Evolutionary conservation across 2,113 vertebrate species (phyloP).

Genomic region (Catharus minimus): DNA sequence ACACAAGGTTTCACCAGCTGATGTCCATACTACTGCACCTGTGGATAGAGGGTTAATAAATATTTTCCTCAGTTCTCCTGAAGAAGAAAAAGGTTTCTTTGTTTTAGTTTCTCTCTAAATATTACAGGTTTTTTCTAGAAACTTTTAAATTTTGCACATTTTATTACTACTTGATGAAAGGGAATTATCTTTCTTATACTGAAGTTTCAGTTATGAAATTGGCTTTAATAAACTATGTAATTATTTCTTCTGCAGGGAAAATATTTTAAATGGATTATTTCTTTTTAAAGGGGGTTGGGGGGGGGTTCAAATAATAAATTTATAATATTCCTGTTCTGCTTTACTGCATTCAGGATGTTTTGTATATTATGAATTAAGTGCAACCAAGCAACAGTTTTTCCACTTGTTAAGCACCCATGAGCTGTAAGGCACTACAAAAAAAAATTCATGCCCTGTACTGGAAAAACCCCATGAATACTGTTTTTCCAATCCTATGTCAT

Average conservation of each 20-base stretch:
- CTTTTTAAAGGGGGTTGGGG: background rate
- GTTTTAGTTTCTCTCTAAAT: background rate
- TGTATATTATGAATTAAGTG: constrained; percentile 15
- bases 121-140: background rate
- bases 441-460: background rate
- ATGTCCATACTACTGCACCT: background rate
- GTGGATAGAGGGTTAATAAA: background rate
- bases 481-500: background rate
- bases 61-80: background rate
- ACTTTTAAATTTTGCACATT: constrained; percentile 23
- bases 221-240: constrained; percentile 35
- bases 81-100: constrained; percentile 26
- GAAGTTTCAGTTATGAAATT: constrained; percentile 29
- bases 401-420: background rate
- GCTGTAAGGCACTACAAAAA: background rate
- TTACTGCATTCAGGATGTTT: constrained; percentile 18
- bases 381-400: constrained; percentile 14
- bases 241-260: constrained; percentile 40
- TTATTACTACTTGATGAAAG: constrained; percentile 18
- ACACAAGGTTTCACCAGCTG: background rate
- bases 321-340: constrained; percentile 20
- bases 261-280: constrained; percentile 11
- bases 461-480: background rate
- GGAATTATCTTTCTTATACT: constrained; percentile 33
- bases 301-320: background rate